Percentiles rank a stretch among this genome's conserved stretches.
Evolutionary conservation across 37 sponge, comb jelly and placozoan genomes (phyloP).

Genomic region (Beroe ovata): DNA sequence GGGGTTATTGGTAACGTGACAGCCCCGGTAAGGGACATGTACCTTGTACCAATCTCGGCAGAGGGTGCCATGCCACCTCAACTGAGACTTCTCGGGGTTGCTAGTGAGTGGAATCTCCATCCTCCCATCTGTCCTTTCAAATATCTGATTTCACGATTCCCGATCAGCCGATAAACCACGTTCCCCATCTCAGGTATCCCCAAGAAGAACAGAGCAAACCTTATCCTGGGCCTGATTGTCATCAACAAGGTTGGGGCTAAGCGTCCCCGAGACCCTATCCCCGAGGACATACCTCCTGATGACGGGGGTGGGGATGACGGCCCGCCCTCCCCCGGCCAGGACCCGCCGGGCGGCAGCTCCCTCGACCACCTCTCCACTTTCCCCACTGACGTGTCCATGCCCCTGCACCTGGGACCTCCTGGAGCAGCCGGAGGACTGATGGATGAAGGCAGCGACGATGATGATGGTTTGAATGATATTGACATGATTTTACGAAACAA

Average conservation of each 20-base stretch:
- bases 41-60: conserved; percentile 48
- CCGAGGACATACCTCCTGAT: not conserved
- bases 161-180: too few species aligned
- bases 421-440: not conserved
- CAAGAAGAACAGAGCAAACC: conserved; percentile 62
- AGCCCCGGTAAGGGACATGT: conserved; percentile 64
- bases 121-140: not conserved
- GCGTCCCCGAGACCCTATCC: conserved; percentile 23
- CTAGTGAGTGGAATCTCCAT: not conserved
- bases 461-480: conserved; percentile 65
- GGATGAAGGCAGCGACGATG: not conserved
- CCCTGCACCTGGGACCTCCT: not conserved
- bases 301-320: not conserved
- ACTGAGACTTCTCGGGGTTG: conserved; percentile 52
- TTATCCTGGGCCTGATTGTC: conserved; percentile 55
- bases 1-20: conserved; percentile 68
- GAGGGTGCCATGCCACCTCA: conserved; percentile 60
- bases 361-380: conserved; percentile 59
- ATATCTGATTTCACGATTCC: too few species aligned
- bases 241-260: conserved; percentile 47
- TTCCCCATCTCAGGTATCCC: conserved; percentile 34
- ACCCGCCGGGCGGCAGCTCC: not conserved
- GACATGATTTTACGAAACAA: conserved; percentile 66
- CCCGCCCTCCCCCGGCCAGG: not conserved
- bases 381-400: conserved; percentile 64